These are phyloP conservation scores for Chalcis sispes DNA, from an alignment of 2,888 invertebrate species.

Conservation along the genomic window DNA sequence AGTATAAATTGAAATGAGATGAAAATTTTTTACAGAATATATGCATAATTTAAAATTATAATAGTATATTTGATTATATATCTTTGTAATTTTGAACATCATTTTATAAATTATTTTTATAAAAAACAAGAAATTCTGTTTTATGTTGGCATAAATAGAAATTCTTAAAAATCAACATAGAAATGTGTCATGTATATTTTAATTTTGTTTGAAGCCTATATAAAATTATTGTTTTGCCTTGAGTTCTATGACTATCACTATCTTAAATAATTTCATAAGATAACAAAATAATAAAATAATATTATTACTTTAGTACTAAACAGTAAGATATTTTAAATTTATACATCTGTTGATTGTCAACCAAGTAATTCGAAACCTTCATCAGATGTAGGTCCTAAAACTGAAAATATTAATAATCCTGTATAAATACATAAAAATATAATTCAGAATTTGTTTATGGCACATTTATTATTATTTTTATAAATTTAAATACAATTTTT, in stretches of 20 bases:
- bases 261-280: constrained; percentile 45
- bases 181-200: constrained; percentile 12
- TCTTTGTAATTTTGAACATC: constrained; percentile 13
- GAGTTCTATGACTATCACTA: constrained; percentile 29
- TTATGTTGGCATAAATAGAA: background rate
- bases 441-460: background rate
- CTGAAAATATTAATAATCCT: constrained; percentile 69
- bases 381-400: constrained; percentile 85
- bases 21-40: constrained; percentile 1
- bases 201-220: constrained; percentile 20
- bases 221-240: background rate
- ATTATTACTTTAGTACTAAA: constrained; percentile 31
- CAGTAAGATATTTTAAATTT: constrained; percentile 22
- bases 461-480: background rate
- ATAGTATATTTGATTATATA: constrained; percentile 3
- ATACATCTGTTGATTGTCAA: constrained; percentile 70
- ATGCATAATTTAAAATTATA: constrained; percentile 24
- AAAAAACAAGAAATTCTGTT: constrained; percentile 30
- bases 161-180: constrained; percentile 18
- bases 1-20: constrained; percentile 23
- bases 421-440: too few relatives aligned
- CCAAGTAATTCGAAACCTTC: constrained; percentile 90
- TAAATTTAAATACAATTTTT: background rate
- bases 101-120: constrained; percentile 17
- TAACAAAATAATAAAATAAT: constrained; percentile 41